phyloP scores from a whole-genome alignment of 1,140 invertebrate genomes.

The Drosophila chauvacae region DNA sequence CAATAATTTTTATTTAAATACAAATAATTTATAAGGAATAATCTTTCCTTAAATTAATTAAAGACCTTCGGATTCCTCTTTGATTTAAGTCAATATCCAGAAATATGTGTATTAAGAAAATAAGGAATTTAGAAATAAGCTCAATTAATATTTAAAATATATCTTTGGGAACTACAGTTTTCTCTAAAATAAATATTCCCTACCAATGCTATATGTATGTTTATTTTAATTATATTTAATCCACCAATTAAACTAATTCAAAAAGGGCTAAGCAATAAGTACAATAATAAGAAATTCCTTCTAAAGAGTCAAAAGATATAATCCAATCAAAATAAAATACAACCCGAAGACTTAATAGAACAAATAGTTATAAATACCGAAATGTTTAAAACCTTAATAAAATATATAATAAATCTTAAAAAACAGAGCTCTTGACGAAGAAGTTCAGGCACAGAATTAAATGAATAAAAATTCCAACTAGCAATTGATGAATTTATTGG shows the following conservation, averaged over 20 bases:
- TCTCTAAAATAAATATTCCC: too few relatives aligned
- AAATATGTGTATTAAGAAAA: too few relatives aligned
- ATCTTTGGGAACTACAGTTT: too few relatives aligned
- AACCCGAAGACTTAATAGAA: neutral
- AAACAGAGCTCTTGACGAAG: neutral
- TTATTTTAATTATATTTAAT: neutral
- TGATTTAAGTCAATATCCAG: neutral
- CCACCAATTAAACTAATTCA: neutral
- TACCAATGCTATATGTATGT: too few relatives aligned
- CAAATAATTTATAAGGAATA: too few relatives aligned
- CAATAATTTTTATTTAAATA: too few relatives aligned
- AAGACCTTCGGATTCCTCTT: neutral
- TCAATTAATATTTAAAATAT: too few relatives aligned
- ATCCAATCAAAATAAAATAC: neutral
- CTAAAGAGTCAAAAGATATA: neutral
- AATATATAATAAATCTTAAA: neutral
- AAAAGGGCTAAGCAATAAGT: neutral
- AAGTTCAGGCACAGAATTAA: too few relatives aligned
- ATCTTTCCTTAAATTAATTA: too few relatives aligned
- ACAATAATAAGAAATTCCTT: neutral
- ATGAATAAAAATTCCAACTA: neutral
- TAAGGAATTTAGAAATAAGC: too few relatives aligned
- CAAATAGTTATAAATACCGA: neutral
- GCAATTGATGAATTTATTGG: constrained; percentile 18
- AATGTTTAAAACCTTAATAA: neutral